Conservation (phyloP, 2,888 invertebrate genomes). For the Habroteleia sp. region DNA sequence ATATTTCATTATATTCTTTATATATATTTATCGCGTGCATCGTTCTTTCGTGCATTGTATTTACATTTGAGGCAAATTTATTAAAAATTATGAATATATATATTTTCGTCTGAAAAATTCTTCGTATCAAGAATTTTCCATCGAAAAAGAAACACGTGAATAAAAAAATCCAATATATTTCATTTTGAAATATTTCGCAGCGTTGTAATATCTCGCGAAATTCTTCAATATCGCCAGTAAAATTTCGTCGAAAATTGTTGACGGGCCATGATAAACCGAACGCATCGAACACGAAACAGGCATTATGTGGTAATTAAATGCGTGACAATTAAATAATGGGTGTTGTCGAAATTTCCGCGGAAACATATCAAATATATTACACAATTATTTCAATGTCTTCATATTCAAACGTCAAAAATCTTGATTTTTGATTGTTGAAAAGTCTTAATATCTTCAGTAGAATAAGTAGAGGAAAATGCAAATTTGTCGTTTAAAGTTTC, state of each 20-base stretch:
- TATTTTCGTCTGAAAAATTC: constrained; percentile 42
- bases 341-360: not conserved
- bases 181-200: constrained; percentile 40
- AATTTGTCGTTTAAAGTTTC: too few species aligned
- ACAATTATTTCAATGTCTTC: too few species aligned
- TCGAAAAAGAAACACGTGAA: constrained; percentile 33
- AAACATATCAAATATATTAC: constrained; percentile 15
- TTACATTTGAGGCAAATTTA: too few species aligned
- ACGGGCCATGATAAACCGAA: constrained; percentile 23
- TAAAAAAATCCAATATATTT: constrained; percentile 58
- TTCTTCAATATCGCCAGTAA: constrained; percentile 50
- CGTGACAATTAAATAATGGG: constrained; percentile 10
- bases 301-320: constrained; percentile 13
- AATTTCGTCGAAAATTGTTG: constrained; percentile 44
- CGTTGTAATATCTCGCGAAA: constrained; percentile 52
- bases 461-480: too few species aligned
- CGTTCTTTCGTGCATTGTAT: too few species aligned
- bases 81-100: constrained; percentile 47
- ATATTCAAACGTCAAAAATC: constrained; percentile 1
- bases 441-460: too few species aligned
- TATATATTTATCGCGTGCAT: too few species aligned
- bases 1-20: too few species aligned
- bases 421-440: not conserved
- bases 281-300: constrained; percentile 1
- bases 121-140: constrained; percentile 36